These are phyloP conservation scores for Masticophis lateralis DNA, from an alignment of 2,797 vertebrate species.

Conservation along the genomic window DNA sequence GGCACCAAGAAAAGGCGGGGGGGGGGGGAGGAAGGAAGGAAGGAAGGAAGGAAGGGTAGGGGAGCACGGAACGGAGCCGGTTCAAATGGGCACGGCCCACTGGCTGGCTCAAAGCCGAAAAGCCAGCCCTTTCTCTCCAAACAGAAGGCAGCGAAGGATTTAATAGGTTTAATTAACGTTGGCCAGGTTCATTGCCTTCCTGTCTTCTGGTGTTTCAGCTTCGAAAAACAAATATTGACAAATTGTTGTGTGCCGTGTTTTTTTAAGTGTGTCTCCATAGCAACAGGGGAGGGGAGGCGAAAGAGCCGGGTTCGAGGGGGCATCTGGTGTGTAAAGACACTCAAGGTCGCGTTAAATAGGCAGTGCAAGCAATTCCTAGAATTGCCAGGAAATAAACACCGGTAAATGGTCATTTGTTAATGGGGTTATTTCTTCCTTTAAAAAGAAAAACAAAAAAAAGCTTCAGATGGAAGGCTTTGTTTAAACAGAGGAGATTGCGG, in stretches of 20 bases:
- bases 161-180: not conserved
- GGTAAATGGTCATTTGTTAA: not conserved
- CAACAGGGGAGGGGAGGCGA: not conserved
- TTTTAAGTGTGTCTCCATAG: not conserved
- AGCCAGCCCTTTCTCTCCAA: rapidly evolving
- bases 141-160: not conserved
- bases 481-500: not conserved
- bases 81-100: not conserved
- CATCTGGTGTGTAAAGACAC: not conserved
- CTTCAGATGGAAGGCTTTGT: not conserved
- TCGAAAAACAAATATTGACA: not conserved
- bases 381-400: not conserved
- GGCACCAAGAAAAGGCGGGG: not conserved
- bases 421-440: not conserved
- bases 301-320: not conserved
- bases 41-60: not conserved
- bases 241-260: not conserved
- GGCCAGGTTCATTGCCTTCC: not conserved
- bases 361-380: not conserved
- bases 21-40: rapidly evolving
- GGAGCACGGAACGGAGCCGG: not conserved
- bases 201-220: not conserved
- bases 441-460: not conserved
- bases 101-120: not conserved
- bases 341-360: not conserved